phyloP scores from a whole-genome alignment of 1,140 invertebrate species.

The Ylistrum balloti region DNA sequence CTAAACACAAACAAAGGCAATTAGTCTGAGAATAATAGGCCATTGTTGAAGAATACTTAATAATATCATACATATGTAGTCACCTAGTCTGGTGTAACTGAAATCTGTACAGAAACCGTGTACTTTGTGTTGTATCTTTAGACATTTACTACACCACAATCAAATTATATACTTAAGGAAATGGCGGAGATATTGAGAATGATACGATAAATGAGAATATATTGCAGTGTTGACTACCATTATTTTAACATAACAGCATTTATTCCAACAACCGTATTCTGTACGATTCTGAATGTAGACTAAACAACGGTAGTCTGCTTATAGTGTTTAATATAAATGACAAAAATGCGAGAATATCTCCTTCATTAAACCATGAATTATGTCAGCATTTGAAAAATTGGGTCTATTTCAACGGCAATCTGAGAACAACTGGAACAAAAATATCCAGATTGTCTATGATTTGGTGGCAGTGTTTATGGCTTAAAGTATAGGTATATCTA shows the following conservation, averaged over 20 bases:
- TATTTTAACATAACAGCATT: not conserved
- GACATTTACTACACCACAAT: not conserved
- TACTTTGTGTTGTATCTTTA: not conserved
- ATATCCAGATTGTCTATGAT: no score
- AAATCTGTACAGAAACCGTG: not conserved
- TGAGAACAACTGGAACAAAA: no score
- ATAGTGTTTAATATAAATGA: not conserved
- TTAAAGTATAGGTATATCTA: no score
- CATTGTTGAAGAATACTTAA: not conserved
- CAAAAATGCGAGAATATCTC: no score
- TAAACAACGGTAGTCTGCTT: not conserved
- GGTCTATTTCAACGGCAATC: no score
- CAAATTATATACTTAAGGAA: conserved; percentile 21
- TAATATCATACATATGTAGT: not conserved
- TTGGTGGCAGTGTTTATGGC: no score
- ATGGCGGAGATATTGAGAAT: not conserved
- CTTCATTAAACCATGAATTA: no score
- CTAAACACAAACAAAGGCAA: not conserved
- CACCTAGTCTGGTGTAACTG: not conserved
- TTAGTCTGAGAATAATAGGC: not conserved
- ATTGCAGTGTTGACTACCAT: not conserved
- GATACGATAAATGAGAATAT: not conserved
- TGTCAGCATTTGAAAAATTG: no score
- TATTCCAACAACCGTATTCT: not conserved
- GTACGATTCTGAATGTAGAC: not conserved